Evolutionary conservation across 1,140 invertebrate genomes (phyloP).

Genomic region (Diploscapter pachys): DNA sequence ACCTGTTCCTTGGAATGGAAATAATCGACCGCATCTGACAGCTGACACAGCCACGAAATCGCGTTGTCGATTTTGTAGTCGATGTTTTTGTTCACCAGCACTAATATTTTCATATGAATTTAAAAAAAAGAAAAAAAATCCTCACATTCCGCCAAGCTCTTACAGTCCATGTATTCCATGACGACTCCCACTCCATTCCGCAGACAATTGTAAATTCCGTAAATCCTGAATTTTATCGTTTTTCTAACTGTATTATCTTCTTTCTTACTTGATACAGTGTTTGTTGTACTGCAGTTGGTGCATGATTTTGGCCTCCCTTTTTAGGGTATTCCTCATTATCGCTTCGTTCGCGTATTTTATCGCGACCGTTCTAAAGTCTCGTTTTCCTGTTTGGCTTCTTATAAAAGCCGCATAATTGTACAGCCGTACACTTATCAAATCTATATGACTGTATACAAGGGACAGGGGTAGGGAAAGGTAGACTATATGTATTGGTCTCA

Average conservation of each 20-base stretch:
- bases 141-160: constrained; percentile 24
- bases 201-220: constrained; percentile 13
- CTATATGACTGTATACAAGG: too few species aligned
- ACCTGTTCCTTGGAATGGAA: constrained; percentile 17
- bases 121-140: too few species aligned
- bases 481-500: not conserved
- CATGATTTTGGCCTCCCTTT: constrained; percentile 23
- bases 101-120: not conserved
- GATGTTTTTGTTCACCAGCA: constrained; percentile 13
- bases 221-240: not conserved
- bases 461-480: too few species aligned
- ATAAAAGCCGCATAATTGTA: too few species aligned
- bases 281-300: constrained; percentile 5
- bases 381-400: too few species aligned
- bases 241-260: too few species aligned
- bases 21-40: constrained; percentile 18
- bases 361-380: constrained; percentile 16
- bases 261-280: constrained; percentile 6
- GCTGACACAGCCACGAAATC: constrained; percentile 21
- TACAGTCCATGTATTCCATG: constrained; percentile 33
- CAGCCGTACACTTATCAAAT: too few species aligned
- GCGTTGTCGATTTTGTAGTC: constrained; percentile 21
- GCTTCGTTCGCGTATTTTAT: constrained; percentile 18
- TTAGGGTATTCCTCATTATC: not conserved
- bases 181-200: constrained; percentile 24